phyloP scores from a whole-genome alignment of 92 coral and sea anemone species.

The Porites evermanni region DNA sequence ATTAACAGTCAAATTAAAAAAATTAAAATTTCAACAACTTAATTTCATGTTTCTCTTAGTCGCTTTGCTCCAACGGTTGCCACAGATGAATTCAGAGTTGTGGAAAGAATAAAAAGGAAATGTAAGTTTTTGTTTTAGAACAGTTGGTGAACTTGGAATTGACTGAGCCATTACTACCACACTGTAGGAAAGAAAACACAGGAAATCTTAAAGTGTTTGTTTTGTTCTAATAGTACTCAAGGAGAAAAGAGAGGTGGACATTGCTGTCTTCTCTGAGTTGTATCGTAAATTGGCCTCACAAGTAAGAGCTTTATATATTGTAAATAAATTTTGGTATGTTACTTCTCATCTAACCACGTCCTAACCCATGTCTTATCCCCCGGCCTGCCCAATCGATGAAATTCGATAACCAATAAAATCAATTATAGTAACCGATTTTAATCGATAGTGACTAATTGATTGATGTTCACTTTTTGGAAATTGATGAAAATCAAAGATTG shows the following conservation, averaged over 20 bases:
- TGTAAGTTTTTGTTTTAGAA: slow-evolving; percentile 53
- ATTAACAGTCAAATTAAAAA: no score
- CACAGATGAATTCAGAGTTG: slow-evolving; percentile 93
- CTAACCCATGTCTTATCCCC: no score
- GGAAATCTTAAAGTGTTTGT: no score
- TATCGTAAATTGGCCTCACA: slow-evolving; percentile 90
- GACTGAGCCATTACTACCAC: no score
- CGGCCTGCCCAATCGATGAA: no score
- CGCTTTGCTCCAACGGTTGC: slow-evolving; percentile 89
- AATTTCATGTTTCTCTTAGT: slow-evolving; percentile 40
- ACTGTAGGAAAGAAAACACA: no score
- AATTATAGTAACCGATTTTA: no score
- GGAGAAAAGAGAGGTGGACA: slow-evolving; percentile 92
- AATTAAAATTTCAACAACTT: neutral
- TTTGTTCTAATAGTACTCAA: slow-evolving; percentile 70
- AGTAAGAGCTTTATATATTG: slow-evolving; percentile 44
- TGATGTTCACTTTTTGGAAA: no score
- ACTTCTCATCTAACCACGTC: neutral
- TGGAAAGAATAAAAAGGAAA: slow-evolving; percentile 95
- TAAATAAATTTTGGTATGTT: neutral
- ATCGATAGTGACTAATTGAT: no score
- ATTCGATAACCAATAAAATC: no score
- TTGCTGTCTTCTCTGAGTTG: slow-evolving; percentile 94
- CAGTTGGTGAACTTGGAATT: no score
- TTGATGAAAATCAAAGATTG: no score